phyloP scores from a whole-genome alignment of 2,888 invertebrate genomes.

The Drosophila emarginata region DNA sequence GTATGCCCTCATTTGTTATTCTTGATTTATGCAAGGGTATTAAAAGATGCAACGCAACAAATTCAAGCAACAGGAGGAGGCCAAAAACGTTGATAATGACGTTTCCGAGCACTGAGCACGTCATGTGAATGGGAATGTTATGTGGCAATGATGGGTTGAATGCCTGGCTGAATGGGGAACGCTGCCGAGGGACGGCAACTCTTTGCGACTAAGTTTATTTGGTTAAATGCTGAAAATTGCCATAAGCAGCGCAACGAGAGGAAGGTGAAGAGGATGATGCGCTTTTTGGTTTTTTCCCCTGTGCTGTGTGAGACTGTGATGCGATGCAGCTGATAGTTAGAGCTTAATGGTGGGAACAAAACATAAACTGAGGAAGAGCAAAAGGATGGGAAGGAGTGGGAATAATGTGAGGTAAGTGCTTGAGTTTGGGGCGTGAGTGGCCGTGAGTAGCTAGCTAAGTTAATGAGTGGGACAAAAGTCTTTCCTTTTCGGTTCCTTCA shows the following conservation, averaged over 20 bases:
- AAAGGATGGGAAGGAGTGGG: background rate
- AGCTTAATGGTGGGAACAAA: slow-evolving; percentile 68
- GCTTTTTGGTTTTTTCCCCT: slow-evolving; percentile 33
- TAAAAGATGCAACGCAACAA: slow-evolving; percentile 25
- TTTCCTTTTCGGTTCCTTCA: background rate
- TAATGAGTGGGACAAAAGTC: slow-evolving; percentile 59
- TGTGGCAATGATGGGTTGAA: background rate
- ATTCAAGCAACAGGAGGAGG: slow-evolving; percentile 18
- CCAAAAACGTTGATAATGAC: slow-evolving; percentile 43
- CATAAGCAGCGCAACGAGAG: slow-evolving; percentile 51
- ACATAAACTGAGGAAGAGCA: slow-evolving; percentile 36
- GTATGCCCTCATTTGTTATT: background rate
- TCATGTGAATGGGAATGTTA: slow-evolving; percentile 29
- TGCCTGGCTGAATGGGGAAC: background rate
- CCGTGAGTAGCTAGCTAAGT: slow-evolving; percentile 61
- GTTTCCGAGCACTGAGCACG: slow-evolving; percentile 29
- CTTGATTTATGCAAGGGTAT: background rate
- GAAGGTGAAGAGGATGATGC: background rate
- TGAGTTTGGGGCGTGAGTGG: slow-evolving; percentile 36
- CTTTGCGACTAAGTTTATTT: slow-evolving; percentile 58
- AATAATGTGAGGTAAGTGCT: slow-evolving; percentile 30
- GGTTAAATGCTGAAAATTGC: slow-evolving; percentile 75
- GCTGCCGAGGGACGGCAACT: slow-evolving; percentile 14
- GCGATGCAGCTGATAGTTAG: slow-evolving; percentile 69
- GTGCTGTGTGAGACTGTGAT: slow-evolving; percentile 61